Evolutionary conservation across 2,797 vertebrate genomes (phyloP), one percentile per base, ranked within the genome.

Genomic region (Ispidina lecontei): DNA sequence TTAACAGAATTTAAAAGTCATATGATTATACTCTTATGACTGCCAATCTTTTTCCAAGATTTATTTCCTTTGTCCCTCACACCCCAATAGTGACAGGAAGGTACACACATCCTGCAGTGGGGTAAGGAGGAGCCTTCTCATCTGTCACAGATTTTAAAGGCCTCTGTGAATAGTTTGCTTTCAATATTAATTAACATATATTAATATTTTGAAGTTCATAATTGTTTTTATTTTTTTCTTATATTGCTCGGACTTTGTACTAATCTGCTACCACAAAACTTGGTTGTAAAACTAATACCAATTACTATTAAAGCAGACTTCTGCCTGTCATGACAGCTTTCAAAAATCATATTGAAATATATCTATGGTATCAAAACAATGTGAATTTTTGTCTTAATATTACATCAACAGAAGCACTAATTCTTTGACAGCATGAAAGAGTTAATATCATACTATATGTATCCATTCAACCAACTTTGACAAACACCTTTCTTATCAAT

Each of bases 71-170:
- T 43, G 23, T 16, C 10, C 80, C 13, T 21, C 2, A 3, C 7
- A 67, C 5, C 3, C 8, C 22, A 35, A 63, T 7, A 37, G 8
- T 3, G 29, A 49, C 23, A 56, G 37, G 19, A 86, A 64, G 0
- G 0, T 1, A 3, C 39, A 8, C 44, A 26, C 25, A 59, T 18
- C 7, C 43, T 43, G 17, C 0, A 4, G 22, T 4, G 3, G 4
- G 5, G 13, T 0, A 9, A 44, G 26, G 2, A 46, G 3, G 16
- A 7, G 29, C 14, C 10, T 74, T 81, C n/a, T 77, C 5, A 4
- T 8, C 20, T 44, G 5, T 23, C 58, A 72, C 29, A 54, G 25
- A 12, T 25, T 60, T 81, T 35, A 79, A 59, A 68, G 56, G 22
- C 37, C 13, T 8, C 12, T 84, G 6, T 58, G 7, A n/a, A 51